These are phyloP conservation scores for Tyto alba DNA, from an alignment of 2,113 vertebrate species.

Conservation along the genomic window DNA sequence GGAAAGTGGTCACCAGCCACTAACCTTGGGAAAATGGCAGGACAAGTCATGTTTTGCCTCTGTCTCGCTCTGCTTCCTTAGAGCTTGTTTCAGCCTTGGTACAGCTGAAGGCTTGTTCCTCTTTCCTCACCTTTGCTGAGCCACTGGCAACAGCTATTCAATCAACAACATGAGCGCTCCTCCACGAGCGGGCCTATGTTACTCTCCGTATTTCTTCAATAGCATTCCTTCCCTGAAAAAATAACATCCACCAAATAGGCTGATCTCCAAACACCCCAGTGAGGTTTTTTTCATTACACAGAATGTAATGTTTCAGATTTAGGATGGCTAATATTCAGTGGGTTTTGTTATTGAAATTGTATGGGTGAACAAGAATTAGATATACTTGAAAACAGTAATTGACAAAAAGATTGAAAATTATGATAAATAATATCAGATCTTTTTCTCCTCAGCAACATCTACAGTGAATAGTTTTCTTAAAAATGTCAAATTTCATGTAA, in stretches of 20 bases:
- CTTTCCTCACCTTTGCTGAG: background rate
- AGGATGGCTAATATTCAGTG: background rate
- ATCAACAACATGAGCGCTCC: background rate
- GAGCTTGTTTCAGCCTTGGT: background rate
- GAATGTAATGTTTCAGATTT: background rate
- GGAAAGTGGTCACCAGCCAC: background rate
- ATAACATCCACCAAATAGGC: background rate
- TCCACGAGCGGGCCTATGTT: accelerated
- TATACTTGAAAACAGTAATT: background rate
- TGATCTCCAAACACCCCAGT: background rate
- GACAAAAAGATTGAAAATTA: background rate
- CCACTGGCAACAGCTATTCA: background rate
- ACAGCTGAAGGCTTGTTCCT: background rate
- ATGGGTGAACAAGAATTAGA: background rate
- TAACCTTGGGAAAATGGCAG: background rate
- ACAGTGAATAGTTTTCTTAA: background rate
- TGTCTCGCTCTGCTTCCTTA: background rate
- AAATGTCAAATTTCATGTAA: background rate
- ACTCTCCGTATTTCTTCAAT: background rate
- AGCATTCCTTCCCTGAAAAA: background rate
- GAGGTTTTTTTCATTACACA: background rate
- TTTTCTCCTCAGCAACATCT: background rate
- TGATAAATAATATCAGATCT: background rate
- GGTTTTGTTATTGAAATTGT: background rate
- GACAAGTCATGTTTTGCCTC: background rate